Percentiles rank a stretch among this genome's conserved stretches.
These are phyloP conservation scores for Eutrigla gurnardus DNA, from an alignment of 2,797 vertebrate genomes.

Conservation along the genomic window DNA sequence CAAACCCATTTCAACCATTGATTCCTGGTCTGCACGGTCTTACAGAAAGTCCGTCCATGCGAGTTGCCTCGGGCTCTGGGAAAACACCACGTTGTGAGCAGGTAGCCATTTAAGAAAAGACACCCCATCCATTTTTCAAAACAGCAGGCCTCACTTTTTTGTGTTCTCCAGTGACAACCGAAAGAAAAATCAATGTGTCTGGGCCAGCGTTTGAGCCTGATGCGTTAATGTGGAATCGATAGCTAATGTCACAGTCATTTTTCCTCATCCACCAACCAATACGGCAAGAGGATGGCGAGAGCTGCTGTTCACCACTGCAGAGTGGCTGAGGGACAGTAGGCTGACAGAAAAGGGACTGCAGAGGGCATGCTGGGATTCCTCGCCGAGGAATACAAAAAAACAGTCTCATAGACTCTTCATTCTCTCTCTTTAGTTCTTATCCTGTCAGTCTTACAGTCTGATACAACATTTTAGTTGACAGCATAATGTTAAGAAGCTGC, in stretches of 20 bases:
- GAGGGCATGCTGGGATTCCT: slow-evolving; percentile 22
- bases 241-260: slow-evolving; percentile 80
- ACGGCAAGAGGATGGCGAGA: slow-evolving; percentile 28
- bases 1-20: not conserved
- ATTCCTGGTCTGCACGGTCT: not conserved
- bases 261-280: slow-evolving; percentile 74
- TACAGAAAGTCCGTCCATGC: slow-evolving; percentile 12
- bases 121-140: slow-evolving; percentile 66
- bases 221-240: slow-evolving; percentile 82
- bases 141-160: slow-evolving; percentile 59
- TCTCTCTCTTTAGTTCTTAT: not conserved
- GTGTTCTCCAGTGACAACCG: slow-evolving; percentile 66
- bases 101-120: slow-evolving; percentile 53
- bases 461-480: not conserved
- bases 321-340: slow-evolving; percentile 45
- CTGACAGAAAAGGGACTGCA: slow-evolving; percentile 34
- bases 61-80: slow-evolving; percentile 3
- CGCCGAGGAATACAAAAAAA: not conserved
- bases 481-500: not conserved
- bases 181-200: slow-evolving; percentile 82
- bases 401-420: no score
- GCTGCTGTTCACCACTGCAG: slow-evolving; percentile 27
- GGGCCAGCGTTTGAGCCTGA: slow-evolving; percentile 56
- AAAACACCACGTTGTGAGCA: slow-evolving; percentile 41
- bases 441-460: not conserved